Percentiles rank a stretch among this genome's conserved stretches.
phyloP scores from a whole-genome alignment of 2,888 invertebrate genomes.

The Campaea margaritaria region DNA sequence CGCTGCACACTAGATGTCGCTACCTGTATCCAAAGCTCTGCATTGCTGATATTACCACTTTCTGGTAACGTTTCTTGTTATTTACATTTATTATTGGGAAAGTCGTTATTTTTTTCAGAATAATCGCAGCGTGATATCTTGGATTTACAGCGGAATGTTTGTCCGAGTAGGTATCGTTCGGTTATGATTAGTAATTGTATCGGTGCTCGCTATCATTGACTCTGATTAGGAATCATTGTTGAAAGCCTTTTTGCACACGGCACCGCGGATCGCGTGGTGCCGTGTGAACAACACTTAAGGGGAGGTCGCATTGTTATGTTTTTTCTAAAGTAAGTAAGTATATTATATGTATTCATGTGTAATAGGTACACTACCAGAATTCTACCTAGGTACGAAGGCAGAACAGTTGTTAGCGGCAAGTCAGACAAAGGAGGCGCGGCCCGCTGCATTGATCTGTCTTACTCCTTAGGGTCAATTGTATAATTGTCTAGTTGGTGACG shows the following conservation, averaged over 20 bases:
- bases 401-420: too few species aligned
- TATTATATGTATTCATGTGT: too few species aligned
- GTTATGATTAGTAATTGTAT: conserved; percentile 19
- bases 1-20: conserved; percentile 59
- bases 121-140: conserved; percentile 7
- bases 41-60: neutral
- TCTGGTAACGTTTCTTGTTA: neutral
- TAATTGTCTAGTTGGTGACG: too few species aligned
- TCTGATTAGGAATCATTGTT: conserved; percentile 46
- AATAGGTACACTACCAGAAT: too few species aligned
- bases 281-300: conserved; percentile 73
- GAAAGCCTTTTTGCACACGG: conserved; percentile 60
- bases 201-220: conserved; percentile 40
- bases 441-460: too few species aligned
- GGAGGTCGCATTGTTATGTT: conserved; percentile 28
- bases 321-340: too few species aligned
- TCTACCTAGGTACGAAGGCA: too few species aligned
- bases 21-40: conserved; percentile 25
- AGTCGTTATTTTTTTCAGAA: neutral
- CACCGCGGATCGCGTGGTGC: conserved; percentile 56
- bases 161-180: conserved; percentile 8
- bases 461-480: too few species aligned
- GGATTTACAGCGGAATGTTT: conserved; percentile 15
- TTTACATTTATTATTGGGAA: neutral
- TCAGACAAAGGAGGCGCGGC: too few species aligned